phyloP scores from a whole-genome alignment of 2,797 vertebrate species.

The Paratrypauchen microcephalus region DNA sequence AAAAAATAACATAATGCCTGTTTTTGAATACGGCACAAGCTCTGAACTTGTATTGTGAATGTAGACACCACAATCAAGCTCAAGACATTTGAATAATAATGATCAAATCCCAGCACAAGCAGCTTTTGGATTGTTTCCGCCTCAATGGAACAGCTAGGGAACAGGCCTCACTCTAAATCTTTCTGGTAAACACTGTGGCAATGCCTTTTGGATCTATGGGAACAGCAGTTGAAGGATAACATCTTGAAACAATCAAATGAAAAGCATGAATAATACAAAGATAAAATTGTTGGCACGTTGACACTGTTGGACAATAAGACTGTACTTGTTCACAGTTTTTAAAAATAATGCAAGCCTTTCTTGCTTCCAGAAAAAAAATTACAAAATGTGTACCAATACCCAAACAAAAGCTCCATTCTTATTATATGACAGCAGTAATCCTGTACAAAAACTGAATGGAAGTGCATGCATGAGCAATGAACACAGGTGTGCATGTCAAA shows the following conservation, averaged over 20 bases:
- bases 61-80: conserved; percentile 32
- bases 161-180: conserved; percentile 52
- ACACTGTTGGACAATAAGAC: conserved; percentile 45
- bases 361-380: not conserved
- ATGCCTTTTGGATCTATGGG: conserved; percentile 53
- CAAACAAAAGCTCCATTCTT: not conserved
- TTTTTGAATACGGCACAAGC: conserved; percentile 48
- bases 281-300: conserved; percentile 63
- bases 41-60: conserved; percentile 38
- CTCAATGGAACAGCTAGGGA: conserved; percentile 52
- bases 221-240: conserved; percentile 55
- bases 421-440: too few relatives aligned
- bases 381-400: not conserved
- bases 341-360: not conserved
- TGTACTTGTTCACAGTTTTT: conserved; percentile 47
- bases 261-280: conserved; percentile 67
- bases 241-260: conserved; percentile 75
- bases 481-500: too few relatives aligned
- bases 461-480: too few relatives aligned
- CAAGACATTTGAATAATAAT: conserved; percentile 50
- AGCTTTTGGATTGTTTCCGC: conserved; percentile 37
- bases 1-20: conserved; percentile 38
- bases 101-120: conserved; percentile 58
- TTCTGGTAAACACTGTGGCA: conserved; percentile 70
- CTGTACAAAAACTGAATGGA: too few relatives aligned